Evolutionary conservation across 2,888 invertebrate genomes (phyloP), one percentile per base, ranked within the genome.

Genomic region (Drosophila eohydei): DNA sequence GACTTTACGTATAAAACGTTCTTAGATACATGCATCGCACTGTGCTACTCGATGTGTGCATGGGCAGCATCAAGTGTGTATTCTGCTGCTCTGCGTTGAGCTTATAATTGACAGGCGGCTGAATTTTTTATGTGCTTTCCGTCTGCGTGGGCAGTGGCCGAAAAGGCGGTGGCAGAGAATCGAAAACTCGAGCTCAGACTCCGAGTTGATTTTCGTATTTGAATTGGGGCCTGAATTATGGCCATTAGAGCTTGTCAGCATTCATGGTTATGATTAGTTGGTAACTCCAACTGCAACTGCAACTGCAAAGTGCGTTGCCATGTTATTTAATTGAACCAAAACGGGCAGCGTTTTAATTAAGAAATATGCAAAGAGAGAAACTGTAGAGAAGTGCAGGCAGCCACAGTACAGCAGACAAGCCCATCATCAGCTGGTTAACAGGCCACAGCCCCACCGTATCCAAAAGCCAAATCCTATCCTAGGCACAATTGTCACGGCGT

Each of bases 91-190:
- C 34, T 77, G 56, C 62, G 71, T 73, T 71, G 58, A 71, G 66
- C 71, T 71, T 70, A 76, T 85, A 85, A 86, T 86, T 87, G 85
- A 84, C 82, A 83, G 84, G 77, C 86, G 77, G 71, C 67, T 84
- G 82, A 74, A 84, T 82, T 73, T 86, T 83, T 67, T 73, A 84
- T 85, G 60, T 59, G 68, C 60, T 57, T 74, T 62, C 30, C 71
- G 84, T 83, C 87, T 82, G 86, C 60, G 40, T 58, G 46, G 48
- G 50, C 14, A 41, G 41, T 26, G 26, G 38, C 40, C 55, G 30
- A 48, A 58, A 34, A 46, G 46, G 26, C 26, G n/a, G 36, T 12
- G 5, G 6, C 14, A 21, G 21, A 4, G 21, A 21, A 11, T 43
- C 26, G 44, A 46, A 28, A 44, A 44, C 30, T 51, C 40, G n/a